These are phyloP conservation scores for Thamnophis elegans DNA, from an alignment of 2,797 vertebrate genomes.

Conservation along the genomic window DNA sequence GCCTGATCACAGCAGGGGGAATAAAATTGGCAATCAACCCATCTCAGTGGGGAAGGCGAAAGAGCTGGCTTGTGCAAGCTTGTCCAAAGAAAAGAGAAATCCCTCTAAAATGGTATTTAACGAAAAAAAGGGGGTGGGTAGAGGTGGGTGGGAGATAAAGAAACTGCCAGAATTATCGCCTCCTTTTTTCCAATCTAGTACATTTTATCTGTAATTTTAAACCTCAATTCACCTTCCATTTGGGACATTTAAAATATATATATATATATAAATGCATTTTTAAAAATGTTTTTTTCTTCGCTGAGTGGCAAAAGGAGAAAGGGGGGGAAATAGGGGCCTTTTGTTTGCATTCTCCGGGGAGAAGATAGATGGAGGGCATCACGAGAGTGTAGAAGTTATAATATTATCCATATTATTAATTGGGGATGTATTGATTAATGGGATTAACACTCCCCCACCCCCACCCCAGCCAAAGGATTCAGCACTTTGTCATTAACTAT, in stretches of 20 bases:
- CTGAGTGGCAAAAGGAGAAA: background rate
- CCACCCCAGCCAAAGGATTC: background rate
- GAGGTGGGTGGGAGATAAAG: background rate
- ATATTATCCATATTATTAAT: background rate
- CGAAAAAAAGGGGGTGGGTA: accelerated
- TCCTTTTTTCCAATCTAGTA: too few species aligned
- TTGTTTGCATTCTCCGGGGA: background rate
- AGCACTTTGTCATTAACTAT: background rate
- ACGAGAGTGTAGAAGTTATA: background rate
- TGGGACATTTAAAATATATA: background rate
- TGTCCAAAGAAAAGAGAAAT: background rate
- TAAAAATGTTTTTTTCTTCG: background rate
- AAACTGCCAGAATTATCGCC: background rate
- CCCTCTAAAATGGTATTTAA: background rate
- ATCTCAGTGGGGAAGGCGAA: background rate
- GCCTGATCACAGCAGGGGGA: background rate
- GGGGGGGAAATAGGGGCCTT: background rate
- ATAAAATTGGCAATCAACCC: background rate
- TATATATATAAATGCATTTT: background rate
- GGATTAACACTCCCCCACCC: background rate
- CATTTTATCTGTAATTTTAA: background rate
- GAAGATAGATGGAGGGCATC: background rate
- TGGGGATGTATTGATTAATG: background rate
- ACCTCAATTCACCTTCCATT: background rate
- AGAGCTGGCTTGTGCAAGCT: background rate